These are phyloP conservation scores for Crocuta crocuta DNA, from an alignment of 2,113 vertebrate species.

Conservation along the genomic window DNA sequence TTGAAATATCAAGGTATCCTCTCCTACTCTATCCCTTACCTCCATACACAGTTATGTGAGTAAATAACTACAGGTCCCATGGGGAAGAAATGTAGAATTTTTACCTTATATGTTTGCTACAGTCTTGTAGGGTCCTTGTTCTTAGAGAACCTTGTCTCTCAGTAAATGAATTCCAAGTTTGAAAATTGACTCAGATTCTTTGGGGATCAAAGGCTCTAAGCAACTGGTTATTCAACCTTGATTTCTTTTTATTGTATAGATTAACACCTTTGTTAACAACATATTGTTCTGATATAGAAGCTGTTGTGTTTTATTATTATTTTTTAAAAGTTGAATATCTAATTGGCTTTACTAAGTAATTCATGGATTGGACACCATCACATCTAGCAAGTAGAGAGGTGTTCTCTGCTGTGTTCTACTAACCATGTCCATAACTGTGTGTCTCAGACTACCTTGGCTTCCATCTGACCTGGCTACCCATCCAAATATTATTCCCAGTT, in stretches of 20 bases:
- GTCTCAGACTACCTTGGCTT: neutral
- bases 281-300: neutral
- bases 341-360: neutral
- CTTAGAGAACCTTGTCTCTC: neutral
- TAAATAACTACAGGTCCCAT: neutral
- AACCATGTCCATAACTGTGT: neutral
- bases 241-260: neutral
- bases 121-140: neutral
- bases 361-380: neutral
- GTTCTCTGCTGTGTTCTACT: neutral
- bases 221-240: neutral
- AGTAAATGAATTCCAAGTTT: neutral
- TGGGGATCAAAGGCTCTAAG: neutral
- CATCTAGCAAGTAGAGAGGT: neutral
- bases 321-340: neutral
- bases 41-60: neutral
- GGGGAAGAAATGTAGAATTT: neutral
- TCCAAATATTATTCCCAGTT: neutral
- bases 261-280: neutral
- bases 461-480: neutral
- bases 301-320: neutral
- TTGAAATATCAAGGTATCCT: neutral
- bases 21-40: fast-evolving
- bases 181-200: neutral
- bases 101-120: neutral